A percentile compares a stretch with the other conserved stretches of the same genome.
Conservation (phyloP, 2,888 invertebrate species). For the Synanthedon vespiformis region DNA sequence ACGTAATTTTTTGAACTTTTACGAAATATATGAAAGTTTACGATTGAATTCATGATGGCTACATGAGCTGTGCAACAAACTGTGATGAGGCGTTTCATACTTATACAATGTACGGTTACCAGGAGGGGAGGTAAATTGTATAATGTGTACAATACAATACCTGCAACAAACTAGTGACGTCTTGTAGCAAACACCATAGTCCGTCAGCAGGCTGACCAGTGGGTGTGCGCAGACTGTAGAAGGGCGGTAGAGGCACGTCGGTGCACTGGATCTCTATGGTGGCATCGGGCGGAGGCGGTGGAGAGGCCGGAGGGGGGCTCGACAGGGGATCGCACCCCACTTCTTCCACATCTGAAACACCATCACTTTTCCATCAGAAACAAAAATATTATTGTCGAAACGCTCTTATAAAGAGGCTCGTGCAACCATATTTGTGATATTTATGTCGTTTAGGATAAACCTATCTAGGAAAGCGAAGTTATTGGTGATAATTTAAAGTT, state of each 20-base stretch:
- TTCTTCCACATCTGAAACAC: conserved; percentile 54
- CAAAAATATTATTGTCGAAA: background rate
- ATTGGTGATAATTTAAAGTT: no score
- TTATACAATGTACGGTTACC: no score
- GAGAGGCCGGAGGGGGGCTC: conserved; percentile 66
- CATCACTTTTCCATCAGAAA: conserved; percentile 6
- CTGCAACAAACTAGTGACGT: conserved; percentile 80
- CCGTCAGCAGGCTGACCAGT: conserved; percentile 70
- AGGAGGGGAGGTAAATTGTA: background rate
- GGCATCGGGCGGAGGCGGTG: conserved; percentile 59
- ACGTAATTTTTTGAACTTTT: no score
- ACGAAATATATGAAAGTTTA: no score
- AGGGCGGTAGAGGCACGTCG: conserved; percentile 81
- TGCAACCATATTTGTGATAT: no score
- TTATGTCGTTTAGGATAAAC: no score
- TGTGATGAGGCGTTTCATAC: no score
- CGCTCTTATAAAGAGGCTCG: no score
- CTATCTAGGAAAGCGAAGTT: no score
- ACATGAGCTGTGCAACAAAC: no score
- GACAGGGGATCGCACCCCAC: conserved; percentile 73
- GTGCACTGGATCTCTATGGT: conserved; percentile 85
- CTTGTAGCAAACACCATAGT: conserved; percentile 85
- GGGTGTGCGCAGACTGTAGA: conserved; percentile 79
- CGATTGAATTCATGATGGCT: no score
- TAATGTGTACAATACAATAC: conserved; percentile 19